phyloP scores from a whole-genome alignment of 2,113 vertebrate species.

The Tinamus guttatus region DNA sequence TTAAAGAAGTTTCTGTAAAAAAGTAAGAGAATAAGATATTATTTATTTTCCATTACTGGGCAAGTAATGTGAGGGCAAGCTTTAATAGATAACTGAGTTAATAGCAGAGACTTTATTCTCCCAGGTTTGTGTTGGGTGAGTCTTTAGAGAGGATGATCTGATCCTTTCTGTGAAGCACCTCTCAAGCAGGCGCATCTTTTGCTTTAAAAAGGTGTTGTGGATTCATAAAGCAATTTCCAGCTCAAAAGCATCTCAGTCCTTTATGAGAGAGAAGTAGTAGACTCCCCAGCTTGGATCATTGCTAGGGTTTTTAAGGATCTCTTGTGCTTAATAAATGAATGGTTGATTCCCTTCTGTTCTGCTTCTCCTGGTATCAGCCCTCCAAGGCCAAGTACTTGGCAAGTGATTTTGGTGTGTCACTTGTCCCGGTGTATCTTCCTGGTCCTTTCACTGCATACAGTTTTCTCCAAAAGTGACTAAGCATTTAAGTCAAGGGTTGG shows the following conservation, averaged over 20 bases:
- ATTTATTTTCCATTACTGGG: not conserved
- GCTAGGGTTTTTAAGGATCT: not conserved
- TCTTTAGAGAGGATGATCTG: not conserved
- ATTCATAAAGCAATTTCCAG: not conserved
- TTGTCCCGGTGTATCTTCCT: not conserved
- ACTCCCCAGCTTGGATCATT: not conserved
- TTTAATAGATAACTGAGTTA: not conserved
- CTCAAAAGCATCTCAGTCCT: not conserved
- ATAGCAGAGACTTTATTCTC: not conserved
- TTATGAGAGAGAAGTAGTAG: not conserved
- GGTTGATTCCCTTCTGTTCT: not conserved
- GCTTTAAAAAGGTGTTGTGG: not conserved
- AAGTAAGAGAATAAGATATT: not conserved
- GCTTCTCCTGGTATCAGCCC: not conserved
- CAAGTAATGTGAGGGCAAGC: not conserved
- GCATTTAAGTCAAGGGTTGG: not conserved
- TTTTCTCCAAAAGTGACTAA: slow-evolving; percentile 49
- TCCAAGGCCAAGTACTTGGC: not conserved
- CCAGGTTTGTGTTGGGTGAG: not conserved
- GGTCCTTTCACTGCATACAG: not conserved
- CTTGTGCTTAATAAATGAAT: not conserved
- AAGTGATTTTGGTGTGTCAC: not conserved
- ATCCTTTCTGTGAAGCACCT: not conserved
- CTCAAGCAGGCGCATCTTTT: not conserved
- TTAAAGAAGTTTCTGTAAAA: not conserved